Percentiles rank a stretch among this genome's conserved stretches.
These are phyloP conservation scores for Tenodera sinensis DNA, from an alignment of 2,888 invertebrate species.

Conservation along the genomic window DNA sequence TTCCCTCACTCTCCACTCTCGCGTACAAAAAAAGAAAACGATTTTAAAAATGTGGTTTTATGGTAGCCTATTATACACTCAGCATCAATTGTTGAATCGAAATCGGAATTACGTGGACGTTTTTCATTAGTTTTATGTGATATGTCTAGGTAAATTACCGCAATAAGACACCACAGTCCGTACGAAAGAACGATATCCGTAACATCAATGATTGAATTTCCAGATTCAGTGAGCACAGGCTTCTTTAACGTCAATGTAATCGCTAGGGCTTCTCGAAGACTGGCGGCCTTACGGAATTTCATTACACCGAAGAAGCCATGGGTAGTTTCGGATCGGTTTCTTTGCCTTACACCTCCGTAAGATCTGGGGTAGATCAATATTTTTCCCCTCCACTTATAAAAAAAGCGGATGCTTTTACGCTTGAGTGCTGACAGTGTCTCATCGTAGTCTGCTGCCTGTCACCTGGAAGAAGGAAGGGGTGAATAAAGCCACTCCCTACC, in stretches of 20 bases:
- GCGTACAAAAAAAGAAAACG: no score
- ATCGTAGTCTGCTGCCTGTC: background rate
- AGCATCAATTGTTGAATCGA: no score
- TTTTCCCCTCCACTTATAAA: background rate
- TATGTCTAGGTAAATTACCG: no score
- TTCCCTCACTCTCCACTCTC: no score
- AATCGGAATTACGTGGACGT: no score
- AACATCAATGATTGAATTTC: background rate
- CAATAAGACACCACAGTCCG: no score
- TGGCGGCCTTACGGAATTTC: background rate
- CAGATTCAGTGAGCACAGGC: background rate
- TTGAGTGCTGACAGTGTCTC: background rate
- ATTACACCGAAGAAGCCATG: background rate
- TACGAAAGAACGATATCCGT: background rate
- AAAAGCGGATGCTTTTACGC: background rate
- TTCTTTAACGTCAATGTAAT: background rate
- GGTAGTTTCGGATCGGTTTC: background rate
- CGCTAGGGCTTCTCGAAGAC: background rate
- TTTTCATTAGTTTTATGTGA: no score
- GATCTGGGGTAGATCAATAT: background rate
- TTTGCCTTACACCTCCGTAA: background rate
- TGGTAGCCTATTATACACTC: no score
- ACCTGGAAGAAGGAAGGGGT: background rate
- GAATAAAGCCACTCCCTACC: background rate
- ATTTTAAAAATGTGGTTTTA: no score